phyloP scores from a whole-genome alignment of 2,113 vertebrate species.

The Zapornia atra region DNA sequence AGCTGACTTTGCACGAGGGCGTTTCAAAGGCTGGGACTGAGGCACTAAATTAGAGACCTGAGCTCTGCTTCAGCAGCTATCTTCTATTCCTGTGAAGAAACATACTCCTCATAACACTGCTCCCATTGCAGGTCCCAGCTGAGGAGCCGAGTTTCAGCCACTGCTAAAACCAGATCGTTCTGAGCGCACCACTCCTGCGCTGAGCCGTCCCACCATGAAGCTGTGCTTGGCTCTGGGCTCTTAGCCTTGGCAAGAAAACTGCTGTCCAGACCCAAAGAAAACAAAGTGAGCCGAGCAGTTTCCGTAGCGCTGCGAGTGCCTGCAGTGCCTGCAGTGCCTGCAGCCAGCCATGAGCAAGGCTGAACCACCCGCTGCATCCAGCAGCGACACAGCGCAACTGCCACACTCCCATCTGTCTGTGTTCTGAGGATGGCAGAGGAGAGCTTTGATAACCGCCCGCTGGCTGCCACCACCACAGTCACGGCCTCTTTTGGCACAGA shows the following conservation, averaged over 20 bases:
- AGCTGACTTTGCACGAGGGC: neutral
- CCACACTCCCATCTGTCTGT: neutral
- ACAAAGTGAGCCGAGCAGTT: constrained; percentile 27
- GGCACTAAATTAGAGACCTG: neutral
- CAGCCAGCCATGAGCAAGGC: constrained; percentile 16
- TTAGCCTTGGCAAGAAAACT: constrained; percentile 53
- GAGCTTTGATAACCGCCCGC: neutral
- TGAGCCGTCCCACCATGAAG: neutral
- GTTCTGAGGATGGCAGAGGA: neutral
- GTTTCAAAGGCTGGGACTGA: neutral
- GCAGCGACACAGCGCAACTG: neutral
- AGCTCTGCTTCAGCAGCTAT: neutral
- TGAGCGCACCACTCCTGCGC: neutral
- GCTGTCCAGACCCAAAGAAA: constrained; percentile 46
- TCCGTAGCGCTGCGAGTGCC: neutral
- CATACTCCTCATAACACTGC: neutral
- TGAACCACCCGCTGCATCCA: neutral
- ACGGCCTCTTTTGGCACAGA: neutral
- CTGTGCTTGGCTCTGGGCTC: constrained; percentile 48
- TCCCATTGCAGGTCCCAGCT: neutral
- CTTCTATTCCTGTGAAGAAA: neutral
- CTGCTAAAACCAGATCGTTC: neutral
- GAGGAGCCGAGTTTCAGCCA: neutral
- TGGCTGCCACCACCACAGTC: neutral
- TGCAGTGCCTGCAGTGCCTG: neutral